Evolutionary conservation across 1,140 invertebrate genomes (phyloP).

Genomic region (Orussus abietinus): DNA sequence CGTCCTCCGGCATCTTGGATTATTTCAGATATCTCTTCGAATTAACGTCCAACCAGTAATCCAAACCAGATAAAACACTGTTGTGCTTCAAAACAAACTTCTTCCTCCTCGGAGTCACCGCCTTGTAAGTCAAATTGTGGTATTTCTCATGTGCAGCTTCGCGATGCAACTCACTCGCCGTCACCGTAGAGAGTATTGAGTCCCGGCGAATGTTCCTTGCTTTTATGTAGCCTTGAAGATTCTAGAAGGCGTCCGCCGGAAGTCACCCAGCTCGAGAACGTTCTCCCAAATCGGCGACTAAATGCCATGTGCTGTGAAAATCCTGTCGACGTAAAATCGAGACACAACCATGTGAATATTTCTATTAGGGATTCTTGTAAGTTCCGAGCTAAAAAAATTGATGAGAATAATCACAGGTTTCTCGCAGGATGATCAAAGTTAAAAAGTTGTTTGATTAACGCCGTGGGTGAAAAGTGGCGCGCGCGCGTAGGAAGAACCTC

Average conservation of each 20-base stretch:
- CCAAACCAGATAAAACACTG: background rate
- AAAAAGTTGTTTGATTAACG: too few relatives aligned
- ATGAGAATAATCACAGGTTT: too few relatives aligned
- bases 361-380: too few relatives aligned
- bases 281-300: slow-evolving; percentile 22
- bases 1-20: slow-evolving; percentile 63
- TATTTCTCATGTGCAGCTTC: background rate
- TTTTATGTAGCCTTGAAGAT: slow-evolving; percentile 34
- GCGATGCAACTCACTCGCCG: slow-evolving; percentile 4
- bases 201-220: slow-evolving; percentile 11
- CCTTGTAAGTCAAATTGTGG: slow-evolving; percentile 2
- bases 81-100: background rate
- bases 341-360: too few relatives aligned
- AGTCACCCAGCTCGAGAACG: slow-evolving; percentile 26
- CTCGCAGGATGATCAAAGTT: too few relatives aligned
- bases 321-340: too few relatives aligned
- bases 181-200: slow-evolving; percentile 20
- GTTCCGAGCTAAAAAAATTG: too few relatives aligned
- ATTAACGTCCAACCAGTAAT: slow-evolving; percentile 5
- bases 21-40: slow-evolving; percentile 1
- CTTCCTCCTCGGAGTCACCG: slow-evolving; percentile 30
- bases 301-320: too few relatives aligned
- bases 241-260: slow-evolving; percentile 34
- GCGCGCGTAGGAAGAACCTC: too few relatives aligned
- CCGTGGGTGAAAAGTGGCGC: too few relatives aligned